Conservation (phyloP, 1,140 invertebrate genomes). For the Drosophila kohkoa region DNA sequence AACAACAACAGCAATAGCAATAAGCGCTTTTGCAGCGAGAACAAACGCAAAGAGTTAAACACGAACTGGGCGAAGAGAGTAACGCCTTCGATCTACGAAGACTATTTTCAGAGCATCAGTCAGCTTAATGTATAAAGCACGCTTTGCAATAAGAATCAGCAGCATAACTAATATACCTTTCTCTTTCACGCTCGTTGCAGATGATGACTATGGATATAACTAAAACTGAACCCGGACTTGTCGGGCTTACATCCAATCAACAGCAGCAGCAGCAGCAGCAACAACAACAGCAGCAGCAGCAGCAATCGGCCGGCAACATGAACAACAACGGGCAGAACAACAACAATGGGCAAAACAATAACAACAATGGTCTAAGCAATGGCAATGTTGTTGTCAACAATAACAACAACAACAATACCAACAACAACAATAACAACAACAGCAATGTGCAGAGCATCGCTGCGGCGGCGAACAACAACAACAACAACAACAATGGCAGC, state of each 20-base stretch:
- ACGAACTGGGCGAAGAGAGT: too few species aligned
- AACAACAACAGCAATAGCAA: background rate
- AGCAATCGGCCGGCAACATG: constrained; percentile 80
- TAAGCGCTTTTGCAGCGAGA: background rate
- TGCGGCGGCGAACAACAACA: constrained; percentile 73
- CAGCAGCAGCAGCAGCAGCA: constrained; percentile 62
- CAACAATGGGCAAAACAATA: constrained; percentile 67
- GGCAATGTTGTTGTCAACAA: constrained; percentile 49
- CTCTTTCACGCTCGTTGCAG: constrained; percentile 16
- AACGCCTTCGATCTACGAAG: background rate
- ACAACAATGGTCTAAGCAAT: constrained; percentile 53
- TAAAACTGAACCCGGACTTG: constrained; percentile 87
- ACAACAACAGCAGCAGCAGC: constrained; percentile 49
- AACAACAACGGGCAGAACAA: constrained; percentile 84
- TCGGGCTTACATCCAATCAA: constrained; percentile 80
- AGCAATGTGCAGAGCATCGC: constrained; percentile 72
- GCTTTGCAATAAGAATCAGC: background rate
- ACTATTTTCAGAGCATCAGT: constrained; percentile 26
- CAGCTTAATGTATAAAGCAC: constrained; percentile 19
- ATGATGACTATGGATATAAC: constrained; percentile 91
- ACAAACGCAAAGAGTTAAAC: background rate
- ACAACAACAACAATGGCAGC: constrained; percentile 85
- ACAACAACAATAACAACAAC: constrained; percentile 58
- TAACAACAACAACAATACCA: constrained; percentile 23
- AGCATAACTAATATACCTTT: background rate